A percentile compares a stretch with the other conserved stretches of the same genome.
Conservation (phyloP, 2,888 invertebrate species). For the Escarpia spicata region DNA sequence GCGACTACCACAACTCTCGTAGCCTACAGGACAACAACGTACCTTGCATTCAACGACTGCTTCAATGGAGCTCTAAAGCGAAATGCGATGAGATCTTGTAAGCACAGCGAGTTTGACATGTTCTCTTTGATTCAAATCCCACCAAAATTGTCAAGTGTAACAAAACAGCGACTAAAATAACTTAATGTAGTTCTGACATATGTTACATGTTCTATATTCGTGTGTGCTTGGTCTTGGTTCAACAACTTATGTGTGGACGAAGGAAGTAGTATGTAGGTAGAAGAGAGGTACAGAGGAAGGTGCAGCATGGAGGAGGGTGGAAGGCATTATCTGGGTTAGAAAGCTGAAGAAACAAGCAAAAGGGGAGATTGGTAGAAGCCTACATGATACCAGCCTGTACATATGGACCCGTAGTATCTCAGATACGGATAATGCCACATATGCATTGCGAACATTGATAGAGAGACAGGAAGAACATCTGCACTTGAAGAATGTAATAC, state of each 20-base stretch:
- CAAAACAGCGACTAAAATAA: not conserved
- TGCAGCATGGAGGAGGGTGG: too few species aligned
- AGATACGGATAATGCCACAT: too few species aligned
- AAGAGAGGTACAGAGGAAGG: too few species aligned
- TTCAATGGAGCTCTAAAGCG: not conserved
- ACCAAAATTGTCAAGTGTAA: not conserved
- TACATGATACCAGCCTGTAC: too few species aligned
- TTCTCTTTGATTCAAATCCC: conserved; percentile 1
- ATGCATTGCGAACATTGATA: too few species aligned
- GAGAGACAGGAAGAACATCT: too few species aligned
- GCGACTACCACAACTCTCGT: not conserved
- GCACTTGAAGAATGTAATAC: too few species aligned
- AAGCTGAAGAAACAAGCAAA: not conserved
- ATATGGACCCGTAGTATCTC: too few species aligned
- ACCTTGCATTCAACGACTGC: not conserved
- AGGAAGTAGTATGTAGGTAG: too few species aligned
- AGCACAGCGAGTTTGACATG: not conserved
- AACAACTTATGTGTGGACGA: too few species aligned
- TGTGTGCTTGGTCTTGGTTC: not conserved
- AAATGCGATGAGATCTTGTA: not conserved
- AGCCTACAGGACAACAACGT: not conserved
- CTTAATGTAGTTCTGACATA: not conserved
- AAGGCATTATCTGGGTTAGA: not conserved
- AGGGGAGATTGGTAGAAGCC: not conserved
- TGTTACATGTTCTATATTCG: not conserved